phyloP scores from a whole-genome alignment of 2,797 vertebrate genomes.

The Channallabes apus region DNA sequence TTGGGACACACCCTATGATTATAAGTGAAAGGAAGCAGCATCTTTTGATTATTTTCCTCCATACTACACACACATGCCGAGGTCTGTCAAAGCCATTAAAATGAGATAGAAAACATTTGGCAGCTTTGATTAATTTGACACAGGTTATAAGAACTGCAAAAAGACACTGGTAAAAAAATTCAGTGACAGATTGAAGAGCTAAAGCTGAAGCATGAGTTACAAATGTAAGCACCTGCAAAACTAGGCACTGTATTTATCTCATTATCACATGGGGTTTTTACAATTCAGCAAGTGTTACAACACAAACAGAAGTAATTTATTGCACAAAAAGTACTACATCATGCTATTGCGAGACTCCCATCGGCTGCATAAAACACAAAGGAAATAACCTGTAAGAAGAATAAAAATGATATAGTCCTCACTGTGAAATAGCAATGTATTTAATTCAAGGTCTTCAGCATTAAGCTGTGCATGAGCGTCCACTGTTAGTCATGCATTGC shows the following conservation, averaged over 20 bases:
- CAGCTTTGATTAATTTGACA: constrained; percentile 38
- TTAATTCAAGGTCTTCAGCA: background rate
- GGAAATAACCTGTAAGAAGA: constrained; percentile 15
- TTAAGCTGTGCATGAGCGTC: background rate
- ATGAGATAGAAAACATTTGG: constrained; percentile 31
- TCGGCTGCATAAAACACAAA: constrained; percentile 1
- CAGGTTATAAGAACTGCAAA: constrained; percentile 16
- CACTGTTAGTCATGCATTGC: background rate
- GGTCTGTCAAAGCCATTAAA: constrained; percentile 51
- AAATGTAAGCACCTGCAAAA: constrained; percentile 10
- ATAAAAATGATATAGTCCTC: constrained; percentile 5
- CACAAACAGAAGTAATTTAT: constrained; percentile 2
- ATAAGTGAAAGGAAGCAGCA: constrained; percentile 69
- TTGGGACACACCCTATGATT: constrained; percentile 77
- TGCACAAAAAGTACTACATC: constrained; percentile 12
- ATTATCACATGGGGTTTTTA: constrained; percentile 16
- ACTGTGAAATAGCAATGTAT: constrained; percentile 5
- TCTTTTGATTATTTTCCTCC: constrained; percentile 72
- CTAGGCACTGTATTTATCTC: background rate
- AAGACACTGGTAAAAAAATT: constrained; percentile 3
- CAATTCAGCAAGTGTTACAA: constrained; percentile 19
- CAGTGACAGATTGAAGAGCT: constrained; percentile 8
- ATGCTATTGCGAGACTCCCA: constrained; percentile 9
- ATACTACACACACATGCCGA: constrained; percentile 57
- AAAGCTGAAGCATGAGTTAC: background rate